Percentiles rank a stretch among this genome's conserved stretches.
phyloP scores from a whole-genome alignment of 92 coral and sea anemone species.

The Anthopleura xanthogrammica region DNA sequence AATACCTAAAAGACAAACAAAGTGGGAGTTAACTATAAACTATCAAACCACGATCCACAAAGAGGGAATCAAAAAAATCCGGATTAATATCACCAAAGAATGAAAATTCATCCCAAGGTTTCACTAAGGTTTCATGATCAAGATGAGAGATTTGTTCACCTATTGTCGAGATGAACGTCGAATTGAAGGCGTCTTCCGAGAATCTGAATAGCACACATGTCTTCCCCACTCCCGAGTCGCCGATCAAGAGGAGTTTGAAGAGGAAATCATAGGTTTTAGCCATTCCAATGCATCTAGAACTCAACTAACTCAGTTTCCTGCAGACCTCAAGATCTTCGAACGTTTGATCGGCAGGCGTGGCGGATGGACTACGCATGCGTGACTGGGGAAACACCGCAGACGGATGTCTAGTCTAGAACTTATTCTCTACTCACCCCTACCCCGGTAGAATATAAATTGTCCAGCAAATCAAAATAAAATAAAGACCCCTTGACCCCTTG shows the following conservation, averaged over 20 bases:
- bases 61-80: not conserved
- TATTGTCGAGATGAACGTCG: slow-evolving; percentile 97
- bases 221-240: slow-evolving; percentile 99
- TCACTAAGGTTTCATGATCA: not conserved
- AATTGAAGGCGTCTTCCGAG: slow-evolving; percentile 98
- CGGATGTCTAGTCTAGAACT: not conserved
- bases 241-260: slow-evolving; percentile 91
- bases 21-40: not conserved
- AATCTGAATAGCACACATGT: slow-evolving; percentile 89
- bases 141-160: slow-evolving; percentile 54
- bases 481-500: too few relatives aligned
- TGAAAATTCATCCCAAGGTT: not conserved
- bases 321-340: slow-evolving; percentile 19
- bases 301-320: slow-evolving; percentile 19
- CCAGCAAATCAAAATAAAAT: too few relatives aligned
- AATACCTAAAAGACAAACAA: slow-evolving; percentile 66
- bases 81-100: not conserved
- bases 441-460: not conserved
- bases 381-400: slow-evolving; percentile 12
- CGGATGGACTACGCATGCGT: slow-evolving; percentile 51
- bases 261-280: slow-evolving; percentile 99
- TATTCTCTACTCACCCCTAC: not conserved
- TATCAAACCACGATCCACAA: not conserved
- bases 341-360: slow-evolving; percentile 88
- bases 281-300: slow-evolving; percentile 62